Conservation (phyloP, 2,888 invertebrate species). For the Cetonia aurata region DNA sequence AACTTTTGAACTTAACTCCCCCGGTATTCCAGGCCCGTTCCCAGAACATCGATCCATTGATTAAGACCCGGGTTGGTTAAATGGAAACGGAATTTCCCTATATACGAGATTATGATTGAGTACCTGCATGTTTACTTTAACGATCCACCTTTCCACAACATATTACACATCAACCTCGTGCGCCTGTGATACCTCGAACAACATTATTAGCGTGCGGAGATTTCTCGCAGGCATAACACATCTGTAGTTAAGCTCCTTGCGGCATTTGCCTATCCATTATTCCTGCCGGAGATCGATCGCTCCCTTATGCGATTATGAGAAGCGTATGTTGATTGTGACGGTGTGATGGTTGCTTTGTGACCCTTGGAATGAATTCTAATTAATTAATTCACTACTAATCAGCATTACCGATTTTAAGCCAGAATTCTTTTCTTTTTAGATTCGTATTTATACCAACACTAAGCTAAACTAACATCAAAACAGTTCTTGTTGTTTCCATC, state of each 20-base stretch:
- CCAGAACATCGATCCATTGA: conserved; percentile 33
- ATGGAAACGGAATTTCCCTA: conserved; percentile 11
- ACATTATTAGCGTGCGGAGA: conserved; percentile 36
- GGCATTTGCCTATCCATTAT: conserved; percentile 27
- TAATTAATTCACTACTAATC: no score
- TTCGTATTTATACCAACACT: no score
- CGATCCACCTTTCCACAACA: conserved; percentile 36
- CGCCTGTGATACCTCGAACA: conserved; percentile 28
- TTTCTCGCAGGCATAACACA: conserved; percentile 36
- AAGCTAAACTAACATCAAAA: no score
- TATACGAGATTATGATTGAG: conserved; percentile 33
- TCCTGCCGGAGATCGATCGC: conserved; percentile 14
- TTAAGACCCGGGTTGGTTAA: conserved; percentile 24
- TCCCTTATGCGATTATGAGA: background rate
- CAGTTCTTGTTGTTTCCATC: no score
- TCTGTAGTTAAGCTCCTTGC: conserved; percentile 38
- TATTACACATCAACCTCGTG: conserved; percentile 31
- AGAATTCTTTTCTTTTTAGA: no score
- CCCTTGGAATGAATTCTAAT: no score
- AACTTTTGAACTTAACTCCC: conserved; percentile 12
- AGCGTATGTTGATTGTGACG: background rate
- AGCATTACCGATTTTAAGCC: no score
- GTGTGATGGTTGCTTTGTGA: background rate
- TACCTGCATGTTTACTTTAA: conserved; percentile 39
- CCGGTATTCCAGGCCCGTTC: background rate